phyloP scores from a whole-genome alignment of 2,797 vertebrate species.

The Galagoides demidoff region DNA sequence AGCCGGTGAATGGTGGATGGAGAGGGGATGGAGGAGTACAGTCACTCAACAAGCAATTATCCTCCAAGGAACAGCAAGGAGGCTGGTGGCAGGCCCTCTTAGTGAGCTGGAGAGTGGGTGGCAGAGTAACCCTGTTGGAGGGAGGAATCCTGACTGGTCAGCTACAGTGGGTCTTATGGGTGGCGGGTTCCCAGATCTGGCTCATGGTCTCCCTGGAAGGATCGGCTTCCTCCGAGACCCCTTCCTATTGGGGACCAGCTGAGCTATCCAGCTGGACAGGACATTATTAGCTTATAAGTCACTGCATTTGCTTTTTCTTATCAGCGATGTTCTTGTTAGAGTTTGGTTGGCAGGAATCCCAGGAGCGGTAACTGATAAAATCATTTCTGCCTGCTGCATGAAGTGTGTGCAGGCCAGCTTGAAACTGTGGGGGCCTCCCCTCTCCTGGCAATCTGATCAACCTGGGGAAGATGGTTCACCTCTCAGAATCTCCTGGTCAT shows the following conservation, averaged over 20 bases:
- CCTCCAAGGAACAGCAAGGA: neutral
- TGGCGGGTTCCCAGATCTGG: neutral
- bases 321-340: neutral
- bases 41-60: neutral
- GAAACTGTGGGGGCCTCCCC: neutral
- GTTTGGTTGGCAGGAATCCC: neutral
- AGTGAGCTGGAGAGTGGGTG: accelerated
- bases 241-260: neutral
- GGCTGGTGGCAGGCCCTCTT: neutral
- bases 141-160: neutral
- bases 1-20: neutral
- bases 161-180: neutral
- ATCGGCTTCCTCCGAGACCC: neutral
- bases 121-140: neutral
- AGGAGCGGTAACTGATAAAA: neutral
- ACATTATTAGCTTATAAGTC: neutral
- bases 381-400: neutral
- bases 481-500: neutral
- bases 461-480: neutral
- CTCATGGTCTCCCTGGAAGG: neutral
- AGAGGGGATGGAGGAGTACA: neutral
- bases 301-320: neutral
- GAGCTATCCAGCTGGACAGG: neutral
- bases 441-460: neutral
- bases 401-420: neutral